A percentile compares a stretch with the other conserved stretches of the same genome.
Evolutionary conservation across 2,888 invertebrate species (phyloP).

Genomic region (Lumbricus terrestris): DNA sequence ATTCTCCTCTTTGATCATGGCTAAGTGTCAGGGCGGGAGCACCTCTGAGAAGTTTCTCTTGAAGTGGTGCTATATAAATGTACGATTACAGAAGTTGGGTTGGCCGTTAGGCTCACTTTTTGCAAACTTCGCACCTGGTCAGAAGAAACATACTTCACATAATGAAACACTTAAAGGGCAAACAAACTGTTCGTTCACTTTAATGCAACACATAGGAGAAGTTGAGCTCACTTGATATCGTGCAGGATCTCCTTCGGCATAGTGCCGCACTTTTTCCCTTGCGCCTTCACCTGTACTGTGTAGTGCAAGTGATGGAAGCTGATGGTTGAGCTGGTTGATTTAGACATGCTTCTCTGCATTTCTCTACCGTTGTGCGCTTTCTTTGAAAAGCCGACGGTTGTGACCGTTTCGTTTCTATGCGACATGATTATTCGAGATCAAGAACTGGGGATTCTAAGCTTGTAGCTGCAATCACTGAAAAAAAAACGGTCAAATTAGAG

Average conservation of each 20-base stretch:
- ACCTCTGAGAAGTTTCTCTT: no score
- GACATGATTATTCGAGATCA: neutral
- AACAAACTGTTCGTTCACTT: no score
- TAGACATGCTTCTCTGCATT: neutral
- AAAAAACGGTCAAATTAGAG: neutral
- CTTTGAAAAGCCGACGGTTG: neutral
- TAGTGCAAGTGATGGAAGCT: conserved; percentile 49
- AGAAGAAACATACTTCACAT: neutral
- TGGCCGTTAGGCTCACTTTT: no score
- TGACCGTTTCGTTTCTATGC: neutral
- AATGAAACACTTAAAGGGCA: neutral
- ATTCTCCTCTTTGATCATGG: no score
- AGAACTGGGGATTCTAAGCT: neutral
- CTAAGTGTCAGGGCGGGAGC: no score
- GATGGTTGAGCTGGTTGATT: conserved; percentile 27
- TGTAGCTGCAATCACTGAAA: neutral
- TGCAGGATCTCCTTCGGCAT: conserved; percentile 49
- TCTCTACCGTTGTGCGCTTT: neutral
- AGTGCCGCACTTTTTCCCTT: conserved; percentile 43
- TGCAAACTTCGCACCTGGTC: no score
- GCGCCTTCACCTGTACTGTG: conserved; percentile 43
- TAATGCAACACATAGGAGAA: neutral
- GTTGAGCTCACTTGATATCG: conserved; percentile 47
- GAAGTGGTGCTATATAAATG: no score
- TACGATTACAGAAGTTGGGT: no score